Percentiles rank a stretch among this genome's conserved stretches.
These are phyloP conservation scores for Lepidurus arcticus DNA, from an alignment of 1,140 invertebrate genomes.

Conservation along the genomic window DNA sequence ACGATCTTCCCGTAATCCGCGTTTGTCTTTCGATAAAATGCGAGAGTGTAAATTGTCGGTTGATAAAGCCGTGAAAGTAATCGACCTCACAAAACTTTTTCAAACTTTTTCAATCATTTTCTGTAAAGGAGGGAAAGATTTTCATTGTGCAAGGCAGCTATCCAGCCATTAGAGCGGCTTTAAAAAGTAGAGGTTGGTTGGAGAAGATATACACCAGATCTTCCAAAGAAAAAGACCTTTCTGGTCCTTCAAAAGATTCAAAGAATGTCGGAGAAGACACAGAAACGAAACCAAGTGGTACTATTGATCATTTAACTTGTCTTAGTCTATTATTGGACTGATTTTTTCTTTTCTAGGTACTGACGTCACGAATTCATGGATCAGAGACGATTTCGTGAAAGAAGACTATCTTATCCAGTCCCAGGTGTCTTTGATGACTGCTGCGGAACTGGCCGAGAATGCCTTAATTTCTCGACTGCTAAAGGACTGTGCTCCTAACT, in stretches of 20 bases:
- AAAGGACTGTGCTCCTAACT: constrained; percentile 59
- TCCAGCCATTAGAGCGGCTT: constrained; percentile 46
- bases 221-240: neutral
- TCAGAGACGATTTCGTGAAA: constrained; percentile 24
- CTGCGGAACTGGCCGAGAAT: constrained; percentile 37
- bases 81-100: neutral
- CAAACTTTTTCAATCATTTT: neutral
- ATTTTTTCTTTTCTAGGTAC: neutral
- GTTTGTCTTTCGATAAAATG: neutral
- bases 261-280: neutral
- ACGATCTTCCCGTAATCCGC: neutral
- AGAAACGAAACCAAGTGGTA: neutral
- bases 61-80: neutral
- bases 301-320: neutral
- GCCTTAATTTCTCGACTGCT: constrained; percentile 45
- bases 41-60: neutral
- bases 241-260: neutral
- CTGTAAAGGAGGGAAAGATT: constrained; percentile 47
- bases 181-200: constrained; percentile 50
- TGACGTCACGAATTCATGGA: constrained; percentile 35
- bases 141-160: constrained; percentile 51
- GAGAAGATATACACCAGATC: constrained; percentile 44
- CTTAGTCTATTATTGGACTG: neutral
- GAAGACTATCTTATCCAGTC: constrained; percentile 34
- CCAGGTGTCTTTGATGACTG: constrained; percentile 31